Evolutionary conservation across 1,140 invertebrate genomes (phyloP).

Genomic region (Papilio glaucus): DNA sequence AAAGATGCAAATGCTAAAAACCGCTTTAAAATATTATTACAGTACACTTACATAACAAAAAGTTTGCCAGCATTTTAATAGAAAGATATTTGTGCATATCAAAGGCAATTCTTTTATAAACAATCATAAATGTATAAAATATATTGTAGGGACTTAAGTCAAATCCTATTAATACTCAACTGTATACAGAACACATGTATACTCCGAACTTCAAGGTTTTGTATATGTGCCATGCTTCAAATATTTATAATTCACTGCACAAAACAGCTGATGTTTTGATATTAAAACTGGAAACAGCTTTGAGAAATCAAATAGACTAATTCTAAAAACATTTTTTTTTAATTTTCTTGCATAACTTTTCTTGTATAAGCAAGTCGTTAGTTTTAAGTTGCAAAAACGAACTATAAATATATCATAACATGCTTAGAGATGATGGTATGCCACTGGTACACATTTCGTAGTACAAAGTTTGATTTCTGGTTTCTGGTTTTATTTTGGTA

Average conservation of each 20-base stretch:
- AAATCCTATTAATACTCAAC: neutral
- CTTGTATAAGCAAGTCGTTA: neutral
- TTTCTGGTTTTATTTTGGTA: no score
- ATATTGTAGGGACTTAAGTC: neutral
- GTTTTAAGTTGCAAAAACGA: neutral
- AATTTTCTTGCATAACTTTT: neutral
- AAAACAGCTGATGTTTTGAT: neutral
- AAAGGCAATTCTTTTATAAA: conserved; percentile 4
- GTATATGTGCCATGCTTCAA: neutral
- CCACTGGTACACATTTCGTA: neutral
- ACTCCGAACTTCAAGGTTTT: neutral
- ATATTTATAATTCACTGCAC: neutral
- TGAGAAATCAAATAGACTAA: neutral
- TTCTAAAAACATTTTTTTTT: neutral
- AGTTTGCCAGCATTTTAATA: neutral
- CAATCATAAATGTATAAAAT: neutral
- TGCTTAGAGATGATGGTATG: neutral
- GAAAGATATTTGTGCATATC: neutral
- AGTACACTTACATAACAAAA: neutral
- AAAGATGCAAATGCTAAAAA: neutral
- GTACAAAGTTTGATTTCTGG: neutral
- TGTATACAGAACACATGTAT: neutral
- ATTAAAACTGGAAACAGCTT: neutral
- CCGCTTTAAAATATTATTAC: neutral
- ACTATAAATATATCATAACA: neutral